Evolutionary conservation across 2,113 vertebrate species (phyloP), one percentile per base, ranked within the genome.

Genomic region (Kryptolebias marmoratus): DNA sequence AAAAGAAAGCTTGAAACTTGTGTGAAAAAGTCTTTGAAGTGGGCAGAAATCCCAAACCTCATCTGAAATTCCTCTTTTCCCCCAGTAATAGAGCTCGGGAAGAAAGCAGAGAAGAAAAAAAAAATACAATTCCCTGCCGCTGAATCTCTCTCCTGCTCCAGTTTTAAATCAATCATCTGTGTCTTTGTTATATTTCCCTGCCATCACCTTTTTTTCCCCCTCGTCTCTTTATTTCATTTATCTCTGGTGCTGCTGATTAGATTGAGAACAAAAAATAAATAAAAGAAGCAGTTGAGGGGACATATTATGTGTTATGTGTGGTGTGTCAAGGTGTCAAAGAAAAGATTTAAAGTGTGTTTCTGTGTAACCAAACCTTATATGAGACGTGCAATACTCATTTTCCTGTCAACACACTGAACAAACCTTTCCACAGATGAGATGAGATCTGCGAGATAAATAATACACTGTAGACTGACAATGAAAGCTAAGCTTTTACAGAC

Each of bases 11-110:
- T 15, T 64, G 56, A 62, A 13, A 64, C 52, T 66, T 13, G 77
- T 75, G 72, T 77, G 69, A 77, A 77, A 65, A 70, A 62, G 71
- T 54, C 82, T 87, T 88, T 90, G 83, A 90, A 87, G 81, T 82
- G 68, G 71, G 70, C 18, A 80, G 75, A 80, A 84, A 86, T 77
- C 83, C 78, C 73, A 77, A 80, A 69, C 42, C 79, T 72, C 66
- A 49, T 83, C 64, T 70, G 67, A 85, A 87, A 80, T 80, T 77
- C 60, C 30, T 80, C 75, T 78, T 68, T 67, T 65, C 58, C 56
- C 11, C 32, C 56, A 16, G 49, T 68, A 79, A 81, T 59, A 79
- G 42, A 74, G 71, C 50, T 27, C 67, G 22, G 22, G 58, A 56
- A 48, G 45, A 49, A 30, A 18, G 42, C 16, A 59, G 44, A 70